Evolutionary conservation across 2,888 invertebrate genomes (phyloP).

Genomic region (Lysandra bellargus): DNA sequence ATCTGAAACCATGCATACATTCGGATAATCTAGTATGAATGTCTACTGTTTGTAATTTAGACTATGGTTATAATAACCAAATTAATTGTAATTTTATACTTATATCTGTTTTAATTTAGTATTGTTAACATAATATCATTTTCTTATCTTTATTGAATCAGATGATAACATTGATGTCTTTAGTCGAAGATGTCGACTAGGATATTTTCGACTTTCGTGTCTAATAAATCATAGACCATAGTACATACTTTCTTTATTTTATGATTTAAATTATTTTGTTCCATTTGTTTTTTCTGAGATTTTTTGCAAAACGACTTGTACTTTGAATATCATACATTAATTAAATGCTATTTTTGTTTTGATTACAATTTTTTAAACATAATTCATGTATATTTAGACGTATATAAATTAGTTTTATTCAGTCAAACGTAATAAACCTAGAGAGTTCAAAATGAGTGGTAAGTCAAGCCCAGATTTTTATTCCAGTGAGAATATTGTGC

Average conservation of each 20-base stretch:
- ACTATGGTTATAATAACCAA: not conserved
- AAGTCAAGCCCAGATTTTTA: not conserved
- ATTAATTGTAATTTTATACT: not conserved
- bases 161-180: no score
- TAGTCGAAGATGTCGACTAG: no score
- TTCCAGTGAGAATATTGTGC: not conserved
- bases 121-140: no score
- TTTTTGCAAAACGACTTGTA: not conserved
- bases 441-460: not conserved
- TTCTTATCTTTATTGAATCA: no score
- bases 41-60: no score
- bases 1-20: no score
- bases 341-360: not conserved
- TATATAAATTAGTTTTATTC: not conserved
- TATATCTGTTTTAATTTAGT: not conserved
- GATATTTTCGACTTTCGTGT: no score
- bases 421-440: not conserved
- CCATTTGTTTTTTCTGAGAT: not conserved
- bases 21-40: no score
- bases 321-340: not conserved
- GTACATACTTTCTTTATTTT: no score
- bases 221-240: no score
- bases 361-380: not conserved
- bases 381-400: not conserved
- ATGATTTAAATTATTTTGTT: no score